Percentiles rank a stretch among this genome's conserved stretches.
phyloP scores from a whole-genome alignment of 2,797 vertebrate genomes.

The Rhincodon typus region DNA sequence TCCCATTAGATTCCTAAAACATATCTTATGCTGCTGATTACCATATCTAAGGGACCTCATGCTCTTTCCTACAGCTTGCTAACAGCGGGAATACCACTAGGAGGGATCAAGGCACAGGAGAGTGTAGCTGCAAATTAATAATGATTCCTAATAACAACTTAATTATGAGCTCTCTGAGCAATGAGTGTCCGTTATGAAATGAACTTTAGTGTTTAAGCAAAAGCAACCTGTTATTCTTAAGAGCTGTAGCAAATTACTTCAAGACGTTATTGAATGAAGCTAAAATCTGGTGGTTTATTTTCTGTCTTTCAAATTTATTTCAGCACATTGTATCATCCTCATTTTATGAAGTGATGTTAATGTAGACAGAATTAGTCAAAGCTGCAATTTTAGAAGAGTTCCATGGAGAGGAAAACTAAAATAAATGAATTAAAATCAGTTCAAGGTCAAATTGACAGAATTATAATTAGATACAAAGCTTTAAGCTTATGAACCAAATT shows the following conservation, averaged over 20 bases:
- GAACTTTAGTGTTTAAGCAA: background rate
- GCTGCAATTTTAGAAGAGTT: background rate
- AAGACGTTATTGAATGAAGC: background rate
- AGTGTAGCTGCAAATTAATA: background rate
- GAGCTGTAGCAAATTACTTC: background rate
- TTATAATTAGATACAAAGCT: background rate
- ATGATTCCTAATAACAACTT: background rate
- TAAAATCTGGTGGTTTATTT: background rate
- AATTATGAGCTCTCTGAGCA: background rate
- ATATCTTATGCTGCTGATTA: background rate
- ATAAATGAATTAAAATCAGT: conserved; percentile 15
- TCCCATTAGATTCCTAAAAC: background rate
- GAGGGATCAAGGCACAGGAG: background rate
- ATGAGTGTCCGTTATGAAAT: background rate
- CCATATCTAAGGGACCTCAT: background rate
- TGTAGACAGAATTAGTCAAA: background rate
- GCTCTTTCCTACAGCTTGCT: background rate
- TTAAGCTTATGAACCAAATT: background rate
- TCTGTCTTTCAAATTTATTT: background rate
- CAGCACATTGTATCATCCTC: too few species aligned
- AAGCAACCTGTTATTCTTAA: background rate
- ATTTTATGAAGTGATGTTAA: too few species aligned
- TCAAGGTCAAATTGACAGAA: background rate
- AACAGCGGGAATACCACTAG: background rate
- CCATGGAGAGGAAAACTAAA: background rate